Conservation (phyloP, 2,888 invertebrate species). For the Thymelicus sylvestris region DNA sequence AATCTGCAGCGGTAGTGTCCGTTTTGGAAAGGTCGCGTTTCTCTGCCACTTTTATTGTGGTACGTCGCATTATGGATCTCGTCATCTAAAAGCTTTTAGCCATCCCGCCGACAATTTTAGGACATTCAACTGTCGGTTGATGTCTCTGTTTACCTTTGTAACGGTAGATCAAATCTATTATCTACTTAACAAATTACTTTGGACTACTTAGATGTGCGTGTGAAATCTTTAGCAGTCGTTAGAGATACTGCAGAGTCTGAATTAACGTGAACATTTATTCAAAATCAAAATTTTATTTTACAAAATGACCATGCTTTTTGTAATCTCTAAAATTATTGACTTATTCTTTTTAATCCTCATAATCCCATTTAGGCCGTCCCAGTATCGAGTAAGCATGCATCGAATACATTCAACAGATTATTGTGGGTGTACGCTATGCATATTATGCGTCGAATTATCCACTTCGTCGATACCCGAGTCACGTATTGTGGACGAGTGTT, state of each 20-base stretch:
- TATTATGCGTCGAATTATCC: slow-evolving; percentile 15
- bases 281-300: too few relatives aligned
- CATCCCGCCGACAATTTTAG: slow-evolving; percentile 13
- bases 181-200: neutral
- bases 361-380: neutral
- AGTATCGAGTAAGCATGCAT: neutral
- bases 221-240: too few relatives aligned
- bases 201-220: neutral
- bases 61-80: slow-evolving; percentile 20
- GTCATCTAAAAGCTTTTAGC: slow-evolving; percentile 31
- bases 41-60: slow-evolving; percentile 42
- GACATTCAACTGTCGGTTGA: neutral
- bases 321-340: too few relatives aligned
- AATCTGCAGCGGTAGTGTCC: slow-evolving; percentile 39
- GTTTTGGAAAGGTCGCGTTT: slow-evolving; percentile 58
- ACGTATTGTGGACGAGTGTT: slow-evolving; percentile 17
- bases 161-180: slow-evolving; percentile 1
- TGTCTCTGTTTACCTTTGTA: slow-evolving; percentile 15
- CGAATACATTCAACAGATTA: slow-evolving; percentile 23
- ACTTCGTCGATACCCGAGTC: slow-evolving; percentile 17
- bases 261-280: too few relatives aligned
- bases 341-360: neutral
- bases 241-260: too few relatives aligned
- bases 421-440: neutral
- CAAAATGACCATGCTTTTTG: too few relatives aligned